A percentile compares a stretch with the other conserved stretches of the same genome.
phyloP scores from a whole-genome alignment of 2,797 vertebrate genomes.

The Sebastes iracundus region DNA sequence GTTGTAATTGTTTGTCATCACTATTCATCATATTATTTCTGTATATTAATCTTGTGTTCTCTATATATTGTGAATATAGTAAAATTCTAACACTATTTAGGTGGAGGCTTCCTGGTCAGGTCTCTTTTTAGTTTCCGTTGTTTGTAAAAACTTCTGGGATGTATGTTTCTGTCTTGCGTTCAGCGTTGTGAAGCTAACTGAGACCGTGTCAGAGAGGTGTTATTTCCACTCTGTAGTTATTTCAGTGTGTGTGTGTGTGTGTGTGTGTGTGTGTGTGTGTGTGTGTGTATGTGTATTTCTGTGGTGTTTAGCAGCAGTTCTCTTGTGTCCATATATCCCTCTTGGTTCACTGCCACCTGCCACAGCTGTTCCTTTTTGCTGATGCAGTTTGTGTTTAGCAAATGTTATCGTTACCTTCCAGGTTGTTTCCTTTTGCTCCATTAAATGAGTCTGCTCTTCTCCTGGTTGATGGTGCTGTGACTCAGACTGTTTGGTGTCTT shows the following conservation, averaged over 20 bases:
- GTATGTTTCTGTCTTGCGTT: neutral
- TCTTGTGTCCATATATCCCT: neutral
- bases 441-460: neutral
- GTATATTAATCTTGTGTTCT: too few species aligned
- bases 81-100: too few species aligned
- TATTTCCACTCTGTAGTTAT: neutral
- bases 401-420: conserved; percentile 26
- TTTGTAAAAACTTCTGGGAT: neutral
- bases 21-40: too few species aligned
- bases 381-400: conserved; percentile 1
- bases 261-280: too few species aligned
- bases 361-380: conserved; percentile 17
- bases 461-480: neutral
- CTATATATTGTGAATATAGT: too few species aligned
- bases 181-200: neutral
- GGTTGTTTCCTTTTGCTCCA: conserved; percentile 3
- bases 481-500: neutral
- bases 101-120: too few species aligned
- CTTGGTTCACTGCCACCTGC: conserved; percentile 20
- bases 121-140: neutral
- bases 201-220: neutral
- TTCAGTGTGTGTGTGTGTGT: neutral
- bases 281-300: neutral
- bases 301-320: neutral
- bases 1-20: too few species aligned